Conservation (phyloP, 1,140 invertebrate genomes). For the Lordiphosa stackelbergi region DNA sequence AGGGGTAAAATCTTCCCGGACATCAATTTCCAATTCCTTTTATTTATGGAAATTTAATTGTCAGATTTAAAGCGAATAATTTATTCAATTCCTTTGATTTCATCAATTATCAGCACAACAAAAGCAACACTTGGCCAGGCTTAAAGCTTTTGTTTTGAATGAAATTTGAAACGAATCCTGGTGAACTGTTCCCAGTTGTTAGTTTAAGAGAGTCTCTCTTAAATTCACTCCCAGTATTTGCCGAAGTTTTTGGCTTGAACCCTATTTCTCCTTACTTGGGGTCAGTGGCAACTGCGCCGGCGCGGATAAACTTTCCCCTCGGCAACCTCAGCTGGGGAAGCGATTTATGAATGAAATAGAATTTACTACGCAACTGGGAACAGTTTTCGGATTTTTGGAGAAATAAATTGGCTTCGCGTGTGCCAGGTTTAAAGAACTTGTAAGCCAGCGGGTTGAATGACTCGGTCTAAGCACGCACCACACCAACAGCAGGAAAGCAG, state of each 20-base stretch:
- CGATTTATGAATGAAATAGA: constrained; percentile 58
- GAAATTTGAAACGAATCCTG: no score
- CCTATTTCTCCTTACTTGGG: background rate
- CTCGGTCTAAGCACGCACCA: background rate
- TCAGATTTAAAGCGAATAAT: no score
- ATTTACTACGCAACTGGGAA: constrained; percentile 36
- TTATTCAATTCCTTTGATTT: no score
- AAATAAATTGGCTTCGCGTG: constrained; percentile 8
- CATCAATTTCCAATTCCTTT: no score
- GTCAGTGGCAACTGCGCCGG: constrained; percentile 17
- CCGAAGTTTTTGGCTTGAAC: background rate
- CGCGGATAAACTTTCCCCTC: constrained; percentile 56
- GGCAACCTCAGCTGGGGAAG: constrained; percentile 9
- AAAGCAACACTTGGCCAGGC: no score
- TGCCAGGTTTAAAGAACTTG: constrained; percentile 9
- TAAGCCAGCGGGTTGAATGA: constrained; percentile 1
- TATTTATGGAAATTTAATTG: no score
- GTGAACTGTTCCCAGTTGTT: no score
- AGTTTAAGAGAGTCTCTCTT: no score
- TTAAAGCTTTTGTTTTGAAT: no score
- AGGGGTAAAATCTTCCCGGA: no score
- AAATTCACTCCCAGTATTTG: no score
- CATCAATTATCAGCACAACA: no score
- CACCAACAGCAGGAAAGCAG: background rate
- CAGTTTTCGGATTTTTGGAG: constrained; percentile 7